A percentile compares a stretch with the other conserved stretches of the same genome.
These are phyloP conservation scores for Cairina moschata DNA, from an alignment of 2,113 vertebrate species.

Conservation along the genomic window DNA sequence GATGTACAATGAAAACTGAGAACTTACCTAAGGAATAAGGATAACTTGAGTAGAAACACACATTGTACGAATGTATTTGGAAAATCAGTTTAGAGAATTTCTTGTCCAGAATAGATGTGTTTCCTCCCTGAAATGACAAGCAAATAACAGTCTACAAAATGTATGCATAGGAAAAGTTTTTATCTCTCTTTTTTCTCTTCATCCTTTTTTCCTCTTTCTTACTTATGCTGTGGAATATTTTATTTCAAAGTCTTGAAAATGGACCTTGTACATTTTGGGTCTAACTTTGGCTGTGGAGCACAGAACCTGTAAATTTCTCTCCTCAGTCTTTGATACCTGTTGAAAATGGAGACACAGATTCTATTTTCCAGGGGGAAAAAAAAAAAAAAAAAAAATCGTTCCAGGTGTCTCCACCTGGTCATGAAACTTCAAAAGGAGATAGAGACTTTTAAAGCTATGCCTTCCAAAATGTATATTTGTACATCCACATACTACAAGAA, in stretches of 20 bases:
- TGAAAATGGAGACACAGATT: not conserved
- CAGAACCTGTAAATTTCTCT: not conserved
- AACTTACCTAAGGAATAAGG: not conserved
- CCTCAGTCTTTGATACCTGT: not conserved
- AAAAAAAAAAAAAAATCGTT: not conserved
- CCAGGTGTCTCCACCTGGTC: not conserved
- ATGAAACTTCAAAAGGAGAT: not conserved
- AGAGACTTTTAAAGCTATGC: not conserved
- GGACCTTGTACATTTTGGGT: not conserved
- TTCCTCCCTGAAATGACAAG: not conserved
- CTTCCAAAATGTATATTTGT: not conserved
- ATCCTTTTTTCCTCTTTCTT: not conserved
- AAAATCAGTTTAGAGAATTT: not conserved
- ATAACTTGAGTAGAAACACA: not conserved
- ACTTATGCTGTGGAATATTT: not conserved
- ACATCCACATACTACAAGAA: not conserved
- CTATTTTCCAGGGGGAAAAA: not conserved
- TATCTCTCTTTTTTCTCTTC: not conserved
- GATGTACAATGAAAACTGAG: not conserved
- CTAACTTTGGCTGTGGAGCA: rapidly evolving
- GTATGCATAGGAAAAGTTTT: not conserved
- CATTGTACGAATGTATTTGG: not conserved
- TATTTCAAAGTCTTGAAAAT: not conserved
- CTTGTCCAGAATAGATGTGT: not conserved
- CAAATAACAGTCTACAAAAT: not conserved